Percentiles rank a stretch among this genome's conserved stretches.
phyloP scores from a whole-genome alignment of 1,140 invertebrate genomes.

The Venustaconcha ellipsiformis region DNA sequence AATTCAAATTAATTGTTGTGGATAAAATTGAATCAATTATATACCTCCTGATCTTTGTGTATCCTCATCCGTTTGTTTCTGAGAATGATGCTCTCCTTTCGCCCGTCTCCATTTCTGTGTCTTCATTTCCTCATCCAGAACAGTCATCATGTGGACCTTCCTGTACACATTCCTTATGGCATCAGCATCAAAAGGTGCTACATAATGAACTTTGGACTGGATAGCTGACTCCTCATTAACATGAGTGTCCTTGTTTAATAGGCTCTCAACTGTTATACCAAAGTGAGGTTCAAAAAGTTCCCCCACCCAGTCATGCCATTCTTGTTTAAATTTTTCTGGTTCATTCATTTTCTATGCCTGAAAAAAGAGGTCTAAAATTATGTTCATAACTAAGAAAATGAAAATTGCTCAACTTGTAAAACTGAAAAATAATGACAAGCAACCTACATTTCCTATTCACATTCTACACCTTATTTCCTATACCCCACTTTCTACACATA shows the following conservation, averaged over 20 bases:
- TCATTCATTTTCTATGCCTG: no score
- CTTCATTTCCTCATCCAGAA: slow-evolving; percentile 41
- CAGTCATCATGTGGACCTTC: slow-evolving; percentile 41
- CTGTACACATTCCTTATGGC: slow-evolving; percentile 43
- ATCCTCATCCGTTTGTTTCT: no score
- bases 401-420: no score
- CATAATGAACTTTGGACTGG: slow-evolving; percentile 31
- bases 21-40: no score
- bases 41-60: no score
- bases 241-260: slow-evolving; percentile 15
- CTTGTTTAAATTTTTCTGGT: neutral
- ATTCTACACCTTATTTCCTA: no score
- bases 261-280: slow-evolving; percentile 27
- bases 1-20: no score
- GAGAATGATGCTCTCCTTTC: neutral
- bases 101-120: slow-evolving; percentile 15
- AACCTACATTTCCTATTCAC: no score
- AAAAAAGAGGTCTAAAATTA: no score
- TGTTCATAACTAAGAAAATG: no score
- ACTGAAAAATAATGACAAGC: no score
- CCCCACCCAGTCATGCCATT: slow-evolving; percentile 41
- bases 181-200: slow-evolving; percentile 40
- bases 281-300: slow-evolving; percentile 40
- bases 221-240: slow-evolving; percentile 25
- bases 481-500: no score